Evolutionary conservation across 2,888 invertebrate species (phyloP), one percentile per base, ranked within the genome.

Genomic region (Apotomis turbidana): DNA sequence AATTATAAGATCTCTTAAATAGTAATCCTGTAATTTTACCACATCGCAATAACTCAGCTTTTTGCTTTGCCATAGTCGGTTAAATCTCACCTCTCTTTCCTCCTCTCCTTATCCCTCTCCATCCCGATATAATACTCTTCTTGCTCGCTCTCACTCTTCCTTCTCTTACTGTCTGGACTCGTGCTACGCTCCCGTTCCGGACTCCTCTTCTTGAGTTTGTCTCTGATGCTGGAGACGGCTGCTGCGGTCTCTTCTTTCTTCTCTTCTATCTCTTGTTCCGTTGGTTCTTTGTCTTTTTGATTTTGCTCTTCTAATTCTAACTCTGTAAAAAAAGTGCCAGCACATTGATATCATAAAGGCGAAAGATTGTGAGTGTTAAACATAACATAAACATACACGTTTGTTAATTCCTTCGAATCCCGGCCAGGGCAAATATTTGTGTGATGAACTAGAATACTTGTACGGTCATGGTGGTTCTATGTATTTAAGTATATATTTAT

Each of bases 51-150:
- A 27, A 27, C 27, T 27, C 27, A 27, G 27, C 27, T 27, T 27
- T 27, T 27, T 27, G 27, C 27, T 27, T 27, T 27, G 27, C 27
- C 27, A 27, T 2, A 27, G 2, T 27, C 27, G 27, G 27, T 27
- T 27, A 27, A 27, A 27, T 27, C 27, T 27, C 27, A 95, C 95
- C 92, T 94, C 87, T 95, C 93, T 85, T 94, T 94, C 83, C 94
- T 90, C 67, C 94, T 93, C 77, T 94, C 94, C 27, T 94, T 91
- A 76, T 94, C 92, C 79, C 93, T 93, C 72, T 95, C 95, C 78
- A 96, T 95, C 55, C 96, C 95, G 41, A 95, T 87, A 78, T 96
- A 95, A 87, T 95, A 94, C 74, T 95, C 93, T 71, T 94, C 95
- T 68, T 94, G 94, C 9, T 94, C 90, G 0, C 87, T 90, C 76